Evolutionary conservation across 2,888 invertebrate species (phyloP).

Genomic region (Oeneis ivallda): DNA sequence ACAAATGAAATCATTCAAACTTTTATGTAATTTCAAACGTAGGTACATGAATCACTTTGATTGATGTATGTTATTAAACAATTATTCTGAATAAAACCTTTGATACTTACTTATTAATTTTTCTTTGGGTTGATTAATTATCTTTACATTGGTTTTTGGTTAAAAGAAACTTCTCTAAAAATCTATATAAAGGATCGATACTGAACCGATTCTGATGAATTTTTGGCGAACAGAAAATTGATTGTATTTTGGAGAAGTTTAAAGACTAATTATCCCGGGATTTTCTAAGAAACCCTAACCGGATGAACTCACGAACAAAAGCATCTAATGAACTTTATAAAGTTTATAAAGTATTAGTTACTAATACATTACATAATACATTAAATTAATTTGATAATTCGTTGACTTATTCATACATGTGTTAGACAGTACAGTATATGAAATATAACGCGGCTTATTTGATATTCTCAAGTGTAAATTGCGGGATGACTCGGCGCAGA

Average conservation of each 20-base stretch:
- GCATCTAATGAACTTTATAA: background rate
- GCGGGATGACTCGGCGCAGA: slow-evolving; percentile 69
- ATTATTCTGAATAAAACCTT: background rate
- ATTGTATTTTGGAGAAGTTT: too few species aligned
- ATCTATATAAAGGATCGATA: too few species aligned
- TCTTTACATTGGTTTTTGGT: too few species aligned
- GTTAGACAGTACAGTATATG: slow-evolving; percentile 25
- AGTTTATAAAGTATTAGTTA: too few species aligned
- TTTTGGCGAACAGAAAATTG: too few species aligned
- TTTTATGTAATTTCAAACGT: background rate
- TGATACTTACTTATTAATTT: too few species aligned
- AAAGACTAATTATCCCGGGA: too few species aligned
- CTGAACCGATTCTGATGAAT: too few species aligned
- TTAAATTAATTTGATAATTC: slow-evolving; percentile 6
- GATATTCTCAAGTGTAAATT: slow-evolving; percentile 71
- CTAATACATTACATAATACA: background rate
- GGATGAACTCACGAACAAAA: background rate
- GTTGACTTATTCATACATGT: slow-evolving; percentile 25
- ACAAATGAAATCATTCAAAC: slow-evolving; percentile 3
- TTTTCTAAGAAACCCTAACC: background rate
- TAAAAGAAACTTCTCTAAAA: too few species aligned
- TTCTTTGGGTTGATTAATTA: background rate
- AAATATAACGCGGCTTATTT: slow-evolving; percentile 55
- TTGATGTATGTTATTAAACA: background rate
- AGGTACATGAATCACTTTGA: background rate